These are phyloP conservation scores for Sepioteuthis lessoniana DNA, from an alignment of 2,888 invertebrate species.

Conservation along the genomic window DNA sequence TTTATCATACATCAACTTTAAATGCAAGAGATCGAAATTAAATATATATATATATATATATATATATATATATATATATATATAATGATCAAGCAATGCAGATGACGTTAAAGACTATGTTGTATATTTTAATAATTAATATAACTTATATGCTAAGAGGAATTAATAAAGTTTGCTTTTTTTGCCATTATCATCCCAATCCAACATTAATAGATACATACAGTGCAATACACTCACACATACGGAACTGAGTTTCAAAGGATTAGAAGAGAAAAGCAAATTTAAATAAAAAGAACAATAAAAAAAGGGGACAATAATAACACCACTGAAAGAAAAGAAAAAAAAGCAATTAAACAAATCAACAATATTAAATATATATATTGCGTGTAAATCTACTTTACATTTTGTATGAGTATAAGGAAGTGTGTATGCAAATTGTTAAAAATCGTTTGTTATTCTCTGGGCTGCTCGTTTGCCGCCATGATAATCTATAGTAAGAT, in stretches of 20 bases:
- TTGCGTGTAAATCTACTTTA: neutral
- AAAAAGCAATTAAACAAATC: neutral
- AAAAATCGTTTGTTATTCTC: constrained; percentile 43
- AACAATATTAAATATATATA: neutral
- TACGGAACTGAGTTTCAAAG: neutral
- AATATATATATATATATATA: too few relatives aligned
- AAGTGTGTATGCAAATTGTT: neutral
- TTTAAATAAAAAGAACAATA: neutral
- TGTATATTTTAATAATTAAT: too few relatives aligned
- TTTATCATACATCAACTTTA: too few relatives aligned
- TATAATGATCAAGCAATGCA: too few relatives aligned
- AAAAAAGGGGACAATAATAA: neutral
- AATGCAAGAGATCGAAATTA: too few relatives aligned
- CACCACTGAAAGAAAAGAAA: neutral
- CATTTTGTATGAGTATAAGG: neutral
- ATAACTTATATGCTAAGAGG: too few relatives aligned
- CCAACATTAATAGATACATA: too few relatives aligned
- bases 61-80: too few relatives aligned
- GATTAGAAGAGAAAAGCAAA: neutral
- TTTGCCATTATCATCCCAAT: too few relatives aligned
- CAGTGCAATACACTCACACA: neutral
- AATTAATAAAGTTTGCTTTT: too few relatives aligned
- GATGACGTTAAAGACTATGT: too few relatives aligned
- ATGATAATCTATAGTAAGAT: constrained; percentile 48
- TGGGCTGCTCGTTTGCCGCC: constrained; percentile 37